Conservation (phyloP, 2,888 invertebrate species). For the Nemurella pictetii region DNA sequence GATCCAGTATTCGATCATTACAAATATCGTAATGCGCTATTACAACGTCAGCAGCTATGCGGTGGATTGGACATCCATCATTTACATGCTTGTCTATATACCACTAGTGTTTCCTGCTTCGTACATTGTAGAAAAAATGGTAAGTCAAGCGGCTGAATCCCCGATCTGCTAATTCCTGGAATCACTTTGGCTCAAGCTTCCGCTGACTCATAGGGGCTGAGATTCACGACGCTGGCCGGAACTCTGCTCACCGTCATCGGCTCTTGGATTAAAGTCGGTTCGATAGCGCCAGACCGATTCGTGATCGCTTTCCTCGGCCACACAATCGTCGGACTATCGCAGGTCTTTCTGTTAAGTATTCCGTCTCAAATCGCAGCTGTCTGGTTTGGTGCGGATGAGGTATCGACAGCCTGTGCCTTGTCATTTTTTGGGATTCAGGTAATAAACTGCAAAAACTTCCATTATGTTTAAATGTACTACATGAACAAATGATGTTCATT, state of each 20-base stretch:
- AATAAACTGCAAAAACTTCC: no score
- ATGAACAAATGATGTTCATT: background rate
- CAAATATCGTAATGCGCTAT: conserved; percentile 47
- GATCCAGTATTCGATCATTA: conserved; percentile 59
- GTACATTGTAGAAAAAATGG: conserved; percentile 61
- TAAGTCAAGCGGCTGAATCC: conserved; percentile 38
- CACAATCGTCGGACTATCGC: conserved; percentile 54
- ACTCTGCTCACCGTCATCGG: conserved; percentile 61
- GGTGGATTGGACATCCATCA: conserved; percentile 63
- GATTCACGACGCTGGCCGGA: conserved; percentile 57
- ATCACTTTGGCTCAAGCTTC: no score
- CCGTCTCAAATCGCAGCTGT: conserved; percentile 93
- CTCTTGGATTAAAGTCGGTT: conserved; percentile 63
- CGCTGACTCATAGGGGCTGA: no score
- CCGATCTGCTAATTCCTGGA: no score
- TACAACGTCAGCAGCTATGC: conserved; percentile 47
- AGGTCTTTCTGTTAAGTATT: conserved; percentile 90
- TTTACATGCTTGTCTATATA: conserved; percentile 65
- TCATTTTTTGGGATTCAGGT: conserved; percentile 99
- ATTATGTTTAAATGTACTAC: no score
- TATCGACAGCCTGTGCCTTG: conserved; percentile 94
- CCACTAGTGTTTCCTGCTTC: conserved; percentile 64
- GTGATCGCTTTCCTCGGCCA: conserved; percentile 63
- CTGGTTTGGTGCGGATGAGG: conserved; percentile 97
- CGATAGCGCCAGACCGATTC: conserved; percentile 62